Percentiles rank a stretch among this genome's conserved stretches.
Evolutionary conservation across 2,888 invertebrate genomes (phyloP).

Genomic region (Brachyptera putata): DNA sequence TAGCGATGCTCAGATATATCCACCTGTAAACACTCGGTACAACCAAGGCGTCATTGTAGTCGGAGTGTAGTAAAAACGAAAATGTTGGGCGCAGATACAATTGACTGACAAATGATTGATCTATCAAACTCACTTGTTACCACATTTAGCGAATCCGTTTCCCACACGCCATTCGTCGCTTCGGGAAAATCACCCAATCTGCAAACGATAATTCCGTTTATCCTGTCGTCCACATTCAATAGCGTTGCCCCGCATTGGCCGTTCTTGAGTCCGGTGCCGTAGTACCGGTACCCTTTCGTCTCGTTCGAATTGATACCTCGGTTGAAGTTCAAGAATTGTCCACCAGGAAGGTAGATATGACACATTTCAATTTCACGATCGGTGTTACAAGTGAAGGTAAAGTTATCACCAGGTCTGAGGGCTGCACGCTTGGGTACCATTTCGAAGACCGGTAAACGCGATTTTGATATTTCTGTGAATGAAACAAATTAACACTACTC

Average conservation of each 20-base stretch:
- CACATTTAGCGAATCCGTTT: background rate
- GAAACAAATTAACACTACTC: no score
- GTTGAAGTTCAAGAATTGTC: conserved; percentile 10
- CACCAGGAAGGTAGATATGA: conserved; percentile 18
- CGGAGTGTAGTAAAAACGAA: no score
- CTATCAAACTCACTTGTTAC: background rate
- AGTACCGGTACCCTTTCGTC: background rate
- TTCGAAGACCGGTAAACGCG: background rate
- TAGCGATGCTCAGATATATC: no score
- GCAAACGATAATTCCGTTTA: conserved; percentile 7
- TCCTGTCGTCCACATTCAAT: background rate
- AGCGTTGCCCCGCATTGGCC: conserved; percentile 11
- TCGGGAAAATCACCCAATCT: conserved; percentile 5
- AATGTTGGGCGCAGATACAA: no score
- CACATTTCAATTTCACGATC: conserved; percentile 13
- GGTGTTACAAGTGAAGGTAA: background rate
- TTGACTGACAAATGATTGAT: no score
- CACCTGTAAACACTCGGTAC: no score
- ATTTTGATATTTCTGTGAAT: background rate
- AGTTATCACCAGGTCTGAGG: background rate
- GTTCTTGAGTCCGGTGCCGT: conserved; percentile 9
- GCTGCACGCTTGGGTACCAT: background rate
- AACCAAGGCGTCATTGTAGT: no score
- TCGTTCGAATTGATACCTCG: background rate
- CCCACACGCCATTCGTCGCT: conserved; percentile 5